Conservation (phyloP, 2,113 vertebrate species). For the Archilochus colubris region DNA sequence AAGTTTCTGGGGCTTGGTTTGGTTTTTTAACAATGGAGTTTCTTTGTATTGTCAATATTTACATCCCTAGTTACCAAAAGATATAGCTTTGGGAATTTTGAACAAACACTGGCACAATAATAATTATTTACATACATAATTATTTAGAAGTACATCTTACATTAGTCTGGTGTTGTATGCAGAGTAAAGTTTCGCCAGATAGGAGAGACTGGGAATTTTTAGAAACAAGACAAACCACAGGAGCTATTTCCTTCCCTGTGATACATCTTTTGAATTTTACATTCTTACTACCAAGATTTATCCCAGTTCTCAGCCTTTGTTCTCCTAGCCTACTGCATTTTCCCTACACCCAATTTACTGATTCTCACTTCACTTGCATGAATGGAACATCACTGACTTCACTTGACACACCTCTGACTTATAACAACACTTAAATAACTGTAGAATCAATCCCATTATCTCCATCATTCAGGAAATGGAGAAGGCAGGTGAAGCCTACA, state of each 20-base stretch:
- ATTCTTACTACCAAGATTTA: neutral
- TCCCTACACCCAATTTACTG: neutral
- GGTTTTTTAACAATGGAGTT: neutral
- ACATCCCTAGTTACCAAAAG: neutral
- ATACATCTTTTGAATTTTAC: neutral
- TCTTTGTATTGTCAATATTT: neutral
- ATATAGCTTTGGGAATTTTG: no score
- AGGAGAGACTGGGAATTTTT: neutral
- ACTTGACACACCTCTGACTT: constrained; percentile 8
- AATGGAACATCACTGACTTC: neutral
- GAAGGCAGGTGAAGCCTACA: neutral
- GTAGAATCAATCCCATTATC: constrained; percentile 17
- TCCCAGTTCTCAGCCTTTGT: neutral
- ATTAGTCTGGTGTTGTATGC: neutral
- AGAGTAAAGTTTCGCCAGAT: neutral
- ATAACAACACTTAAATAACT: neutral
- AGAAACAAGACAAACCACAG: neutral
- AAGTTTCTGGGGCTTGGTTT: neutral
- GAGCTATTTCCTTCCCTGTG: neutral
- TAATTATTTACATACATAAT: no score
- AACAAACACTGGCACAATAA: no score
- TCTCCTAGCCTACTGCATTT: neutral
- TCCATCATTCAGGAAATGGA: neutral
- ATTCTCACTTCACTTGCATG: neutral
- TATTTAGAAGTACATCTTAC: neutral